Evolutionary conservation across 2,888 invertebrate species (phyloP).

Genomic region (Trichopria drosophilae): DNA sequence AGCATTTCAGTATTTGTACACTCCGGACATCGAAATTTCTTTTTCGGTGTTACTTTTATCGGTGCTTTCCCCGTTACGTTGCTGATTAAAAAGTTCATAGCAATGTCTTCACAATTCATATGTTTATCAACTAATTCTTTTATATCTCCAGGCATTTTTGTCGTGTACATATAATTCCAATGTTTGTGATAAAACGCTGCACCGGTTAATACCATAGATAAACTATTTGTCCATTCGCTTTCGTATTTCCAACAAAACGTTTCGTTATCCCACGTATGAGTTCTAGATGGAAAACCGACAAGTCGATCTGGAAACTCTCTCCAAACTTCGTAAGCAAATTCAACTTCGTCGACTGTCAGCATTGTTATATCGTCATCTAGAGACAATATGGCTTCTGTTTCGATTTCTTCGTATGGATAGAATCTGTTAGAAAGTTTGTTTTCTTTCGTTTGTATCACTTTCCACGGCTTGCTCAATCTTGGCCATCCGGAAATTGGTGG

Average conservation of each 20-base stretch:
- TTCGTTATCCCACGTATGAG: slow-evolving; percentile 90
- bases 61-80: slow-evolving; percentile 92
- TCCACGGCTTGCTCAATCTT: slow-evolving; percentile 82
- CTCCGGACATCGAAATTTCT: slow-evolving; percentile 96
- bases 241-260: slow-evolving; percentile 89
- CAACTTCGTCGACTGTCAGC: slow-evolving; percentile 93
- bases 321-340: slow-evolving; percentile 94
- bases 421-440: slow-evolving; percentile 95
- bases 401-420: slow-evolving; percentile 93
- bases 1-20: slow-evolving; percentile 93
- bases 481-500: slow-evolving; percentile 90
- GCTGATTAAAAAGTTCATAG: slow-evolving; percentile 95
- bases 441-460: slow-evolving; percentile 85
- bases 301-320: slow-evolving; percentile 94
- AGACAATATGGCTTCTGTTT: slow-evolving; percentile 93
- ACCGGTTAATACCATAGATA: slow-evolving; percentile 94
- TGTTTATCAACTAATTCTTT: slow-evolving; percentile 89
- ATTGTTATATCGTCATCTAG: slow-evolving; percentile 96
- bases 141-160: slow-evolving; percentile 82
- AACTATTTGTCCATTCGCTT: slow-evolving; percentile 96
- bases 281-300: slow-evolving; percentile 93
- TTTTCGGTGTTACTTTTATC: slow-evolving; percentile 88
- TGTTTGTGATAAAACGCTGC: slow-evolving; percentile 72
- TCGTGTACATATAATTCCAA: slow-evolving; percentile 93
- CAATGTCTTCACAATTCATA: slow-evolving; percentile 98